Evolutionary conservation across 2,113 vertebrate species (phyloP).

Genomic region (Bucco capensis): DNA sequence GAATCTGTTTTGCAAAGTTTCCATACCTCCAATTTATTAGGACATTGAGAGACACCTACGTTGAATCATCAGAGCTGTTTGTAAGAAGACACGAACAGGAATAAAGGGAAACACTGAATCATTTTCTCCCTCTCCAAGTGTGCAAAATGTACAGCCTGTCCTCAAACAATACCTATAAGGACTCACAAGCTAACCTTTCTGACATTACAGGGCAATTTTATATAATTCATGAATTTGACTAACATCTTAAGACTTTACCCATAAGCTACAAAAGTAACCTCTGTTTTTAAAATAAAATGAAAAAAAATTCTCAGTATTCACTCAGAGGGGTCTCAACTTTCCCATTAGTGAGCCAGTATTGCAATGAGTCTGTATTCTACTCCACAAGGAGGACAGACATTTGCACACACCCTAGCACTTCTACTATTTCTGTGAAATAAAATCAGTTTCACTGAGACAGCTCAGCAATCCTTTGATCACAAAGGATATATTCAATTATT

Average conservation of each 20-base stretch:
- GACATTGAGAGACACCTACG: not conserved
- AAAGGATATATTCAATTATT: not conserved
- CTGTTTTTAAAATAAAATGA: not conserved
- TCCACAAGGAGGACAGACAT: not conserved
- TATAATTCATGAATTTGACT: not conserved
- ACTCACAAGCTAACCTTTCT: not conserved
- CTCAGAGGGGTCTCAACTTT: not conserved
- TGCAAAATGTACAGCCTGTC: not conserved
- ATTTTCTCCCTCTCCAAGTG: not conserved
- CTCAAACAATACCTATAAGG: not conserved
- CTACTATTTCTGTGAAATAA: not conserved
- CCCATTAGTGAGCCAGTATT: not conserved
- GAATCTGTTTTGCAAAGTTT: not conserved
- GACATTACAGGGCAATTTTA: not conserved
- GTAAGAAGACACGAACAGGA: not conserved
- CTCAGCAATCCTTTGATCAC: not conserved
- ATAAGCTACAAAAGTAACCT: not conserved
- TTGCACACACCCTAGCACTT: not conserved
- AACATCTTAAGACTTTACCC: not conserved
- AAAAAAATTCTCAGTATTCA: not conserved
- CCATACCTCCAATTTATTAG: not conserved
- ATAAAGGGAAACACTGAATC: not conserved
- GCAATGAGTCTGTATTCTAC: not conserved
- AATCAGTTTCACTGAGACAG: not conserved
- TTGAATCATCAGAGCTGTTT: not conserved